Evolutionary conservation across 2,113 vertebrate genomes (phyloP).

Genomic region (Excalfactoria chinensis): DNA sequence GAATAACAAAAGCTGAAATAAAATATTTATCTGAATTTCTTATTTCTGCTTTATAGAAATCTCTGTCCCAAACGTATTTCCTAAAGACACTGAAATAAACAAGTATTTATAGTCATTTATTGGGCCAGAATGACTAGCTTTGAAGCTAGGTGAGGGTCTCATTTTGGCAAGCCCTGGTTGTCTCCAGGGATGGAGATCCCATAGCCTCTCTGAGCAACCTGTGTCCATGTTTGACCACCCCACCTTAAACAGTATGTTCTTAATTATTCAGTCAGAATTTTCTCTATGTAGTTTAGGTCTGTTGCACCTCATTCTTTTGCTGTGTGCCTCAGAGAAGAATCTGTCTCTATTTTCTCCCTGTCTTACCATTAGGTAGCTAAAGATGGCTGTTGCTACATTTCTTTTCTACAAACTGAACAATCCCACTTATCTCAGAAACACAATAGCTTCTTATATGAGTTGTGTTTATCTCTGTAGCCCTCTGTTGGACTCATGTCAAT

Average conservation of each 20-base stretch:
- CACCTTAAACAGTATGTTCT: neutral
- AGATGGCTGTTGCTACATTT: neutral
- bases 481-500: neutral
- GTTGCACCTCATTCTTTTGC: neutral
- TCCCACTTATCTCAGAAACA: neutral
- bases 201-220: neutral
- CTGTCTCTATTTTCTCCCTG: neutral
- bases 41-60: neutral
- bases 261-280: neutral
- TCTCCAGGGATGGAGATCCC: neutral
- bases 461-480: neutral
- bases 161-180: neutral
- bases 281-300: neutral
- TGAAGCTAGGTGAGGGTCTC: neutral
- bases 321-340: neutral
- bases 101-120: slow-evolving; percentile 39
- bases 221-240: neutral
- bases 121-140: slow-evolving; percentile 1
- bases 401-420: neutral
- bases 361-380: neutral
- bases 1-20: neutral
- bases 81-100: neutral
- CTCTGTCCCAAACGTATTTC: neutral
- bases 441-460: neutral
- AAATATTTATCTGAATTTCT: neutral